Evolutionary conservation across 2,113 vertebrate genomes (phyloP).

Genomic region (Azemiops feae): DNA sequence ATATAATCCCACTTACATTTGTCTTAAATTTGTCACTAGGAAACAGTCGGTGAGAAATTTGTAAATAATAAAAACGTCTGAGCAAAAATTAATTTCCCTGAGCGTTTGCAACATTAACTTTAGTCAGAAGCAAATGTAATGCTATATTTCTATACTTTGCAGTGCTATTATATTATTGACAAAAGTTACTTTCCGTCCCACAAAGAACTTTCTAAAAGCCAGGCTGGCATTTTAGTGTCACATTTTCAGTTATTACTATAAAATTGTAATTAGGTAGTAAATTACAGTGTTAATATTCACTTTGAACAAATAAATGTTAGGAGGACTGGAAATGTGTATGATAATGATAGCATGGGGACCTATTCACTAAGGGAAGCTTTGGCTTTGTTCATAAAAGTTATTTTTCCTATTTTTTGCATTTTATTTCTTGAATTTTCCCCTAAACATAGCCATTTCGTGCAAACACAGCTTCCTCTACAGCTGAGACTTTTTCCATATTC

Average conservation of each 20-base stretch:
- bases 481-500: not conserved
- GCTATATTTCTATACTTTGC: conserved; percentile 22
- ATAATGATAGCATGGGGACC: conserved; percentile 67
- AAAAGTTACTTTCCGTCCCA: conserved; percentile 21
- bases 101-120: not conserved
- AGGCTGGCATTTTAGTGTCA: conserved; percentile 64
- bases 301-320: conserved; percentile 76
- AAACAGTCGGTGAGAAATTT: not conserved
- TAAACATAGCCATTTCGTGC: conserved; percentile 47
- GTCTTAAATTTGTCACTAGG: not conserved
- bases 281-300: conserved; percentile 80
- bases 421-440: conserved; percentile 38
- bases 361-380: conserved; percentile 61
- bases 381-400: conserved; percentile 64
- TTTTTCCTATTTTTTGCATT: conserved; percentile 41
- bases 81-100: not conserved
- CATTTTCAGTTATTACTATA: conserved; percentile 75
- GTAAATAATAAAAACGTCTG: not conserved
- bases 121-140: not conserved
- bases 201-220: conserved; percentile 37
- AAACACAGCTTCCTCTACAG: conserved; percentile 20
- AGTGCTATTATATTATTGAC: conserved; percentile 27
- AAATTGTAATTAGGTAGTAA: conserved; percentile 80
- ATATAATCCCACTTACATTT: conserved; percentile 21
- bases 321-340: conserved; percentile 59